These are phyloP conservation scores for Ectemnius lituratus DNA, from an alignment of 2,888 invertebrate genomes.

Conservation along the genomic window DNA sequence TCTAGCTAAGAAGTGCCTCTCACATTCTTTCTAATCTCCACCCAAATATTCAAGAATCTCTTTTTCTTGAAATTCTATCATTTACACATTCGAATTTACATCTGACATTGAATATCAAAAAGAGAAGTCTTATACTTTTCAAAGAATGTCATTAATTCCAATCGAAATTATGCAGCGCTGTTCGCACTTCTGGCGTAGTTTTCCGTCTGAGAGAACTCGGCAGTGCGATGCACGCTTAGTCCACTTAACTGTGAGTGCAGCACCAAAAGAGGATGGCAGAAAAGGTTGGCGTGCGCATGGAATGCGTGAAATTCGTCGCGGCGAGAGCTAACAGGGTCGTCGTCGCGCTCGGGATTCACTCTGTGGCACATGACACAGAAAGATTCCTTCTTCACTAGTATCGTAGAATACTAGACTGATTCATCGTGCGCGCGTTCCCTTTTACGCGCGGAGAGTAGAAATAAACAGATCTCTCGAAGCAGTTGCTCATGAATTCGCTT, in stretches of 20 bases:
- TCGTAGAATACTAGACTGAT: too few species aligned
- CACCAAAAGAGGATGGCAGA: conserved; percentile 49
- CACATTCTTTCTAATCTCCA: conserved; percentile 16
- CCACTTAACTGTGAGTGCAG: conserved; percentile 57
- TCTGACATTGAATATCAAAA: too few species aligned
- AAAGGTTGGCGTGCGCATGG: conserved; percentile 33
- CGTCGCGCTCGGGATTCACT: conserved; percentile 21
- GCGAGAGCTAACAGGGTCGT: conserved; percentile 18
- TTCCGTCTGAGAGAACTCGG: neutral
- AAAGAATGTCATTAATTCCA: too few species aligned
- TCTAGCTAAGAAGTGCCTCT: conserved; percentile 13
- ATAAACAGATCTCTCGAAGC: neutral
- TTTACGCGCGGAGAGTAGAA: too few species aligned
- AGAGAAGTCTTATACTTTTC: too few species aligned
- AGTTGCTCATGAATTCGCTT: neutral
- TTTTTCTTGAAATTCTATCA: neutral
- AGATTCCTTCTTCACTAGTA: neutral
- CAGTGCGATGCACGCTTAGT: conserved; percentile 65
- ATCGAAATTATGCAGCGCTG: too few species aligned
- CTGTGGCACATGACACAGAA: conserved; percentile 20
- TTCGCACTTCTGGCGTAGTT: too few species aligned
- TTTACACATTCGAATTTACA: neutral
- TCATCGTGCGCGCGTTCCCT: too few species aligned
- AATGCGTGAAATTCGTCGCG: conserved; percentile 50
- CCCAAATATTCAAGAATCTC: neutral